Evolutionary conservation across 1,140 invertebrate species (phyloP), one percentile per base, ranked within the genome.

Genomic region (Musca vetustissima): DNA sequence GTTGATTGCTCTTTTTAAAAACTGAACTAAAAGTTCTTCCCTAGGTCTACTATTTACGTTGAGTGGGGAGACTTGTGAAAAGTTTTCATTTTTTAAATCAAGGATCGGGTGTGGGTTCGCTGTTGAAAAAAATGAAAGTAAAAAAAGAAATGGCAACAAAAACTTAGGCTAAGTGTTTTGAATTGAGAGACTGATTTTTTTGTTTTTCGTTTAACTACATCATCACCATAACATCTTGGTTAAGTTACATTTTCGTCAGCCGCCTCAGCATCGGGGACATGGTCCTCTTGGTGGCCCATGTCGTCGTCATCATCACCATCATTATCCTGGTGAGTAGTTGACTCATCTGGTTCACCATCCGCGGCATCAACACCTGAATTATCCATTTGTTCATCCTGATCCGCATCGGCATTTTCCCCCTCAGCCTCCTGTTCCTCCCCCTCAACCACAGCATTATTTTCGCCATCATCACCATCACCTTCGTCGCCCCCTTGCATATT

Each of bases 201-300:
- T n/a, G n/a, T n/a, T 90, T 89, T 88, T 89, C 87, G 83, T 88
- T n/a, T 80, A 68, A 67, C 70, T 55, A 22, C 64, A 66, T 72
- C 49, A 55, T 72, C 70, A 64, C 67, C 61, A n/a, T n/a, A n/a
- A n/a, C n/a, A 61, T 36, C 66, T 64, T 50, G 57, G 28, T 32
- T 66, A 13, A 66, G 65, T 49, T 36, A 36, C 66, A 66, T 64
- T 67, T 65, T 64, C 50, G 1, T 24, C 53, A 17, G n/a, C 19
- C 28, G 65, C 53, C 13, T 32, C 64, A 49, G 28, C 43, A 48
- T n/a, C n/a, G n/a, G n/a, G n/a, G n/a, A 43, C 32, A 48, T 25
- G 22, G 59, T 22, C 43, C 13, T 43, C 57, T 7, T 49, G 7
- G 6, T 53, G 50, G 17, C 17, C 50, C 22, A 53, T 50, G 52